These are phyloP conservation scores for Ashinkailepas kermadecensis DNA, from an alignment of 2,888 invertebrate genomes.

Conservation along the genomic window DNA sequence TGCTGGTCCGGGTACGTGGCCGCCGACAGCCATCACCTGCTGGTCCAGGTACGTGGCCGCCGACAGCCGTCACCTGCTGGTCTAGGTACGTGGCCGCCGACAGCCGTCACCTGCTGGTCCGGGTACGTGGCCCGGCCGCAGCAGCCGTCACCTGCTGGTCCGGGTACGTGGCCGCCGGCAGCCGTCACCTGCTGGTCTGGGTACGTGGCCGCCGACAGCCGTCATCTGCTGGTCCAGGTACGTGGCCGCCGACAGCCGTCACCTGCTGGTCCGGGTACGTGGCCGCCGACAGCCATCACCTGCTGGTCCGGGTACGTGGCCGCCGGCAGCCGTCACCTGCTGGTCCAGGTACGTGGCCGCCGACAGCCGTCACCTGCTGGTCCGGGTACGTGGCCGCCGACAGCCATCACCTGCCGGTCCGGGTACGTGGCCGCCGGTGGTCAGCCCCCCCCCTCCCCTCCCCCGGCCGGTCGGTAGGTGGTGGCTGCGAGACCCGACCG, in stretches of 20 bases:
- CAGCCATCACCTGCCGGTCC: too few relatives aligned
- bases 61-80: not conserved
- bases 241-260: too few relatives aligned
- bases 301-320: too few relatives aligned
- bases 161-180: slow-evolving; percentile 36
- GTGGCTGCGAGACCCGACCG: too few relatives aligned
- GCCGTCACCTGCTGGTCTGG: not conserved
- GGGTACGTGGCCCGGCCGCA: slow-evolving; percentile 39
- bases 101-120: not conserved
- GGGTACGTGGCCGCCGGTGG: too few relatives aligned
- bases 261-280: too few relatives aligned
- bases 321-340: not conserved
- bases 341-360: not conserved
- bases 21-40: not conserved
- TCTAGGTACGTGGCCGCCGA: not conserved
- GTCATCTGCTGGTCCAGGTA: not conserved
- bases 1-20: not conserved
- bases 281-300: too few relatives aligned
- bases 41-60: not conserved
- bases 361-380: too few relatives aligned
- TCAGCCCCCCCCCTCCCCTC: too few relatives aligned
- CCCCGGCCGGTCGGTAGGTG: too few relatives aligned
- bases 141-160: slow-evolving; percentile 60
- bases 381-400: too few relatives aligned
- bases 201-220: not conserved